Conservation (phyloP, 2,113 vertebrate genomes). For the Phrynosoma platyrhinos region DNA sequence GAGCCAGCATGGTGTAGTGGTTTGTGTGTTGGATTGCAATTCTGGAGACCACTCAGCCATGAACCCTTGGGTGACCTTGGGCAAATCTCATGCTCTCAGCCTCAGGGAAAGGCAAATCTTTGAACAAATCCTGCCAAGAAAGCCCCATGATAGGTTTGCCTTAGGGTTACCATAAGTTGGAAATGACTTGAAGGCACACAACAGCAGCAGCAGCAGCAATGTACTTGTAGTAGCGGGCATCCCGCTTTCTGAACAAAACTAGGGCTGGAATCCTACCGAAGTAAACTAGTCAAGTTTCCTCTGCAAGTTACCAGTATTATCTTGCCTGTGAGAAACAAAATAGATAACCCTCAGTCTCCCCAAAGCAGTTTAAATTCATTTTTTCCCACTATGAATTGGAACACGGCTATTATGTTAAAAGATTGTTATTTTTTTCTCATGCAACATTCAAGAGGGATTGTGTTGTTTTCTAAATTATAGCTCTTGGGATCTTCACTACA, state of each 20-base stretch:
- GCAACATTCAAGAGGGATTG: not conserved
- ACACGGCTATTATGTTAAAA: constrained; percentile 43
- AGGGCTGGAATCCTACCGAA: not conserved
- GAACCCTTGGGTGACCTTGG: too few species aligned
- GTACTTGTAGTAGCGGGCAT: not conserved
- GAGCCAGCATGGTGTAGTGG: too few species aligned
- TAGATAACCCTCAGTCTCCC: constrained; percentile 2
- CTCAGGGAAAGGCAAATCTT: too few species aligned
- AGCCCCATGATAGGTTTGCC: too few species aligned
- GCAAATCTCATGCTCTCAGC: too few species aligned
- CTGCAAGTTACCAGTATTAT: constrained; percentile 9
- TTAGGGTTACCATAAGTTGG: too few species aligned
- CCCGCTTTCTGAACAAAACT: not conserved
- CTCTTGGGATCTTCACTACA: not conserved
- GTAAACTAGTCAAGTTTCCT: constrained; percentile 4
- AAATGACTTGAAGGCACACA: too few species aligned
- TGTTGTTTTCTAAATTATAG: constrained; percentile 35
- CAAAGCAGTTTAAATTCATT: constrained; percentile 36
- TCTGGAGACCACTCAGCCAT: too few species aligned
- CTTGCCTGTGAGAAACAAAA: not conserved
- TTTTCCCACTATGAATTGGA: not conserved
- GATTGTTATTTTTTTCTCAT: constrained; percentile 15
- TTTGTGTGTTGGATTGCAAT: too few species aligned
- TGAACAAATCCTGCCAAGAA: too few species aligned
- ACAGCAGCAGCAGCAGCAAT: too few species aligned